A percentile compares a stretch with the other conserved stretches of the same genome.
These are phyloP conservation scores for Drosophila acutilabella DNA, from an alignment of 2,888 invertebrate species.

Conservation along the genomic window DNA sequence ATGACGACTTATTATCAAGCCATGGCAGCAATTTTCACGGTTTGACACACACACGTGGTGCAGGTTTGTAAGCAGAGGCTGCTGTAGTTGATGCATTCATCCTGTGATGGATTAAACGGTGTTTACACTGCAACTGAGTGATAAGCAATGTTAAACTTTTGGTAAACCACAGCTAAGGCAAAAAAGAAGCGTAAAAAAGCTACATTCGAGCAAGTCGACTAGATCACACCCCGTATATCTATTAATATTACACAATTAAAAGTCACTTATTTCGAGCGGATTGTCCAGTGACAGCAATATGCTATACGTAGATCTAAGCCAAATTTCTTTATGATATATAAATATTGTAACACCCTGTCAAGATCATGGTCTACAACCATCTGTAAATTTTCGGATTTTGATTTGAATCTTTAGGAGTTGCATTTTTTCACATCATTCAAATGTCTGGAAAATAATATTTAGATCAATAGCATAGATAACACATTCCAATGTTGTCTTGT, in stretches of 20 bases:
- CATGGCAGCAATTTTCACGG: slow-evolving; percentile 64
- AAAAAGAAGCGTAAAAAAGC: too few species aligned
- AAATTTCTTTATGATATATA: not conserved
- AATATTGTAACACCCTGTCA: too few species aligned
- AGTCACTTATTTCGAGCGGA: too few species aligned
- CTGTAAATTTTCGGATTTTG: too few species aligned
- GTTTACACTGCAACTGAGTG: slow-evolving; percentile 70
- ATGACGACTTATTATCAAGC: slow-evolving; percentile 74
- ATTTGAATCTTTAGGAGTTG: too few species aligned
- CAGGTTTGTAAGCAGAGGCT: slow-evolving; percentile 3
- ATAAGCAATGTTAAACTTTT: slow-evolving; percentile 59
- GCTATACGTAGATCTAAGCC: not conserved
- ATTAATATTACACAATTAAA: too few species aligned
- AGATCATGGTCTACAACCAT: too few species aligned
- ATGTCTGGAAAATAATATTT: not conserved
- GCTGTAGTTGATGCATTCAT: slow-evolving; percentile 59
- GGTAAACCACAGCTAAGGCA: slow-evolving; percentile 32
- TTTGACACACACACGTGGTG: slow-evolving; percentile 41
- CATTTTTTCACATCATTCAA: not conserved
- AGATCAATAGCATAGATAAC: not conserved
- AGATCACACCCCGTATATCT: too few species aligned
- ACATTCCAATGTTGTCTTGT: not conserved
- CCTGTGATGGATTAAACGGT: slow-evolving; percentile 73
- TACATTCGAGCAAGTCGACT: too few species aligned
- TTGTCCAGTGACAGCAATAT: too few species aligned